phyloP scores from a whole-genome alignment of 2,113 vertebrate genomes.

The Globicephala melas region DNA sequence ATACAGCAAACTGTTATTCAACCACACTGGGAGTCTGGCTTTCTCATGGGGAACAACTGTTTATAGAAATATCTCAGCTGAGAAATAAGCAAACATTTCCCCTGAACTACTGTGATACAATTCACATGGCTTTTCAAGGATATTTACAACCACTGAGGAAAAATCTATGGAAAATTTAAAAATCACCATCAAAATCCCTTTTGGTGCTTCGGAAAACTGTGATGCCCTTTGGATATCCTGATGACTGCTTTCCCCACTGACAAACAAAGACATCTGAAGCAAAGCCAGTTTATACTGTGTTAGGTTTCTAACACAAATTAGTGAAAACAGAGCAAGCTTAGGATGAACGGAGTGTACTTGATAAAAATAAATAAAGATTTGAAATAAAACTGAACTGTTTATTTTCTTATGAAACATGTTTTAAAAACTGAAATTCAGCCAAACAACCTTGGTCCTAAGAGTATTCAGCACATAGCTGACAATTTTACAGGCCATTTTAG shows the following conservation, averaged over 20 bases:
- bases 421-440: slow-evolving; percentile 26
- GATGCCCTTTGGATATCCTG: slow-evolving; percentile 47
- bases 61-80: slow-evolving; percentile 69
- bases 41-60: slow-evolving; percentile 64
- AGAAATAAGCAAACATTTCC: slow-evolving; percentile 69
- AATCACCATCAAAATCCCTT: slow-evolving; percentile 32
- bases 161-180: slow-evolving; percentile 61
- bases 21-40: slow-evolving; percentile 56
- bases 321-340: not conserved
- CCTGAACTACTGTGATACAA: slow-evolving; percentile 67
- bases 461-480: not conserved
- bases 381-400: not conserved
- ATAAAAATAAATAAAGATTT: slow-evolving; percentile 48
- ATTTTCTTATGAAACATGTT: not conserved
- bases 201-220: slow-evolving; percentile 51
- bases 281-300: slow-evolving; percentile 31
- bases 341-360: not conserved
- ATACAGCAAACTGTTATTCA: slow-evolving; percentile 50
- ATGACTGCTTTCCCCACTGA: slow-evolving; percentile 62
- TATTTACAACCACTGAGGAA: slow-evolving; percentile 66
- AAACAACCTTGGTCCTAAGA: not conserved
- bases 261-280: slow-evolving; percentile 59
- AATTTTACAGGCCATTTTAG: not conserved
- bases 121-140: slow-evolving; percentile 57
- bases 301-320: slow-evolving; percentile 48